Base-by-base conservation (phyloP, 1,140 invertebrate genomes). In the Coelopa frigida region DNA sequence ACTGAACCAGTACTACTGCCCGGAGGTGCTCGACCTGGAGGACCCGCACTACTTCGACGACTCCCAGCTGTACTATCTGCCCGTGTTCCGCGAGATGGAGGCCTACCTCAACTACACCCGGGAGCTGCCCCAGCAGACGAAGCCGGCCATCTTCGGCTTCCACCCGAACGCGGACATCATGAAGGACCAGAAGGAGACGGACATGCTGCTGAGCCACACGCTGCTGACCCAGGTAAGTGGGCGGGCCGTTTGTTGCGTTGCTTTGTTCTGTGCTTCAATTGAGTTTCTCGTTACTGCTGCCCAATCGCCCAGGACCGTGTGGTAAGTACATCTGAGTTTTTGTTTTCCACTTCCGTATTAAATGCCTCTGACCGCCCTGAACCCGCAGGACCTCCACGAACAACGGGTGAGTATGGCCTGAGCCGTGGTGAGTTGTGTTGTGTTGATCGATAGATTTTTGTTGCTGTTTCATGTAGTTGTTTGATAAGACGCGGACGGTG, bases 131-230 rank as follows among this genome's bases (percentile, higher is more conserved):
- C 72, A 86, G 17, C 81, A 85, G 21, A 84, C 89, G 0, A 77
- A 81, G 36, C 90, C 93, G 0, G 80, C 82, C 54, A 85, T 96
- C 33, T 95, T 95, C 72, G 92, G 93, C 17, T 88, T 97, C 81
- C 82, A 97, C 68, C 78, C 85, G 47, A 96, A 96, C 72, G 93
- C 92, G 1, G 90, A 94, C 69, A 94, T 97, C 52, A 86, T 87
- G 52, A 95, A 94, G 73, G 90, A 96, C 66, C 86, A 93, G 70
- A 78, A 84, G 45, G 92, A 96, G 70, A 90, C 89, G 1, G 77
- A 83, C 48, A 73, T 85, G 38, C 62, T 97, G 15, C 84, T 95
- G 47, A 71, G 77, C 29, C 91, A 83, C 43, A 82, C 89, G 31
- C 70, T 94, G 20, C 68, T 89, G 3, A 94, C 90, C 26, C 89